Evolutionary conservation across 2,113 vertebrate species (phyloP), one percentile per base, ranked within the genome.

Genomic region (Peromyscus leucopus): DNA sequence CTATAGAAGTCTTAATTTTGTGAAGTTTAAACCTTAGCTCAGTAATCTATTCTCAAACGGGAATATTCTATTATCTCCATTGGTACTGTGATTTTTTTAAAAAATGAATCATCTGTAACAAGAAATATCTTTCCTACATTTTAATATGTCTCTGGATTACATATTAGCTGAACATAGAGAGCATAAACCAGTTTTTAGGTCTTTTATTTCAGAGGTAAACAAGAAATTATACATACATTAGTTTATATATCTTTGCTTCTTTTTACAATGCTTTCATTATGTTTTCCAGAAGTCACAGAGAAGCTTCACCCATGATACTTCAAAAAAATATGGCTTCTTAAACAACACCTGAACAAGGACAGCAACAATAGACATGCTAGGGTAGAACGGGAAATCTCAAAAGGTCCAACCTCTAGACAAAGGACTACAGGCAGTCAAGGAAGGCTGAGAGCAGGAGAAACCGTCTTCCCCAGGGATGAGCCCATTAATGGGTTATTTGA

Each of bases 1-100:
- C 55, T 26, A 83, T 61, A 12, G 82, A 89, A 85, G 36, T 4
- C 33, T 93, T 93, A 85, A 72, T 87, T 95, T 95, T 94, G 61
- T 71, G 67, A 83, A 88, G 9, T 10, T 88, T 94, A 96, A 57
- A 28, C 42, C 42, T 94, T 90, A 55, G 19, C 74, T 91, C 65
- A 74, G 84, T 36, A 88, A 80, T 82, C 5, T 65, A 59, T 95
- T 80, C 21, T 96, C 74, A 61, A 39, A n/a, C 28, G 22, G 36
- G 21, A 83, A 16, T 83, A 39, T 61, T 83, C 55, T 89, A 13
- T 75, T 33, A 33, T 89, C 24, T 76, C 59, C 5, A 89, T 39
- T 79, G 51, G 8, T 82, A 90, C 19, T 80, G 9, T 72, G 17
- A 79, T 78, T 93, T 91, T 95, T 93, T 61, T 61, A 6, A 51